These are phyloP conservation scores for Anthopleura sola DNA, from an alignment of 64 coral and sea anemone species.

Conservation along the genomic window DNA sequence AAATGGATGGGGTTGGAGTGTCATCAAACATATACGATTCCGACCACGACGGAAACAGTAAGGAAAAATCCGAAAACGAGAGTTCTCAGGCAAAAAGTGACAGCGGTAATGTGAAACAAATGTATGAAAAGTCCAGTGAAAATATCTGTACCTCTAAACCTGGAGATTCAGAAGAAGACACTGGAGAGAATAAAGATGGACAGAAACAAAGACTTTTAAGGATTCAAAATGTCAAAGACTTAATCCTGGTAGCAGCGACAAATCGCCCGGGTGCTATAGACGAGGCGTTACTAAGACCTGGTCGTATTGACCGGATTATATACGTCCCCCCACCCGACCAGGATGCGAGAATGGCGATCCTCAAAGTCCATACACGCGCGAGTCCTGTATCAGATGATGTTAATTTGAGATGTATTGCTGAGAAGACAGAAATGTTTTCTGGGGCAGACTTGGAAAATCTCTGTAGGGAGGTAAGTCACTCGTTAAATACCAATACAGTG, in stretches of 20 bases:
- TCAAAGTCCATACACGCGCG: constrained; percentile 71
- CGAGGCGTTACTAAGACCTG: constrained; percentile 83
- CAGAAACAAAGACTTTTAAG: constrained; percentile 2
- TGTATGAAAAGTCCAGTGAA: background rate
- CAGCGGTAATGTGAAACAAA: background rate
- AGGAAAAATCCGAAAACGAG: background rate
- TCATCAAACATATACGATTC: constrained; percentile 82
- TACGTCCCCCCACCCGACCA: constrained; percentile 92
- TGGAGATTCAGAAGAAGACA: background rate
- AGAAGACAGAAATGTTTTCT: constrained; percentile 74
- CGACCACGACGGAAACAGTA: background rate
- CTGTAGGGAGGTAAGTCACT: constrained; percentile 80
- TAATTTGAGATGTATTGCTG: constrained; percentile 47
- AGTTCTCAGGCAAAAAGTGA: background rate
- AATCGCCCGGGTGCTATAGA: constrained; percentile 91
- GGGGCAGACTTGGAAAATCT: constrained; percentile 95
- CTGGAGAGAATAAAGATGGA: background rate
- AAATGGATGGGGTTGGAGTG: constrained; percentile 94
- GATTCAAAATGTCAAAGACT: constrained; percentile 39
- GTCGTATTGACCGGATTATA: constrained; percentile 84
- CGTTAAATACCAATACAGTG: too few relatives aligned
- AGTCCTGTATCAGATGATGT: constrained; percentile 81
- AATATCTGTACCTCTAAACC: background rate
- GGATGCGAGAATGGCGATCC: constrained; percentile 81
- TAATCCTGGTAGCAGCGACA: constrained; percentile 88